phyloP scores from a whole-genome alignment of 2,113 vertebrate genomes.

The Myiagra hebetior region DNA sequence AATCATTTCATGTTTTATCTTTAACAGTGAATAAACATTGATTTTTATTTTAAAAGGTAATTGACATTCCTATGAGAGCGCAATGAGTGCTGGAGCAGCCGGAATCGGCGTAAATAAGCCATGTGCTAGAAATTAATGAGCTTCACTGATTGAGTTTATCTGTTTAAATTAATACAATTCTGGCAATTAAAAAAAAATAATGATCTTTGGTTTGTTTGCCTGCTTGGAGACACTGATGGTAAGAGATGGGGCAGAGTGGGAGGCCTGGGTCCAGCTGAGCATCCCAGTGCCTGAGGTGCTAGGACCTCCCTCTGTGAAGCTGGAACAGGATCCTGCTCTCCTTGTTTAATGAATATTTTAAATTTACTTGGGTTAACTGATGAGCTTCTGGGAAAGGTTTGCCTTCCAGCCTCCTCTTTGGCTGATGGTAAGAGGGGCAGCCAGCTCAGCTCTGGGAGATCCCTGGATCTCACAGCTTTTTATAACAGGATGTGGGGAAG shows the following conservation, averaged over 20 bases:
- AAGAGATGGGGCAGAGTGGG: not conserved
- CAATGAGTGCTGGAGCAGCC: not conserved
- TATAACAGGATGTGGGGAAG: not conserved
- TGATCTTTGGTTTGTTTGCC: not conserved
- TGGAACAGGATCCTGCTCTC: not conserved
- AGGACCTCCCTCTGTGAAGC: not conserved
- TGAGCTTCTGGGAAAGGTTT: not conserved
- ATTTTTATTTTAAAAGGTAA: conserved; percentile 42
- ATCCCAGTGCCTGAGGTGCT: rapidly evolving
- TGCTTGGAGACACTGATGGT: not conserved
- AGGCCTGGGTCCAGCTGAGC: not conserved
- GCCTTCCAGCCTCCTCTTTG: not conserved
- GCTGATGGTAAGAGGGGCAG: rapidly evolving
- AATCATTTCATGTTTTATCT: not conserved
- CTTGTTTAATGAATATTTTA: not conserved
- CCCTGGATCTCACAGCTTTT: not conserved
- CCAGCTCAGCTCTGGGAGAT: not conserved
- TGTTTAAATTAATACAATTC: conserved; percentile 25
- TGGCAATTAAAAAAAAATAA: not conserved
- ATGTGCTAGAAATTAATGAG: conserved; percentile 28
- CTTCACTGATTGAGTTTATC: conserved; percentile 38
- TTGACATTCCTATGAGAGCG: not conserved
- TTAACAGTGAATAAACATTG: conserved; percentile 12
- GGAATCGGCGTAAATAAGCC: not conserved
- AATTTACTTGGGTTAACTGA: not conserved